Evolutionary conservation across 1,140 invertebrate species (phyloP).

Genomic region (Hyphantria cunea): DNA sequence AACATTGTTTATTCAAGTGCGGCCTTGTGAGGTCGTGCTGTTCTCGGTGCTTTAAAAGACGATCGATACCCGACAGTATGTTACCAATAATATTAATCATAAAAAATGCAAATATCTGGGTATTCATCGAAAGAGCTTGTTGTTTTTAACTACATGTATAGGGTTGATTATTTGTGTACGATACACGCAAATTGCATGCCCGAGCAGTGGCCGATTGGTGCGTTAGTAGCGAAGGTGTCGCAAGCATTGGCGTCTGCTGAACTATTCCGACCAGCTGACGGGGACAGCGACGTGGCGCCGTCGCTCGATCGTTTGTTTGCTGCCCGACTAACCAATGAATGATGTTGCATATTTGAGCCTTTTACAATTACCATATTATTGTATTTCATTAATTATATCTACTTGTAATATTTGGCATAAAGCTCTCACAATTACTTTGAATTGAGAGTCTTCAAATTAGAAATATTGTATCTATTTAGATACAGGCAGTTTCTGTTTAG

Average conservation of each 20-base stretch:
- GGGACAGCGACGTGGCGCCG: conserved; percentile 46
- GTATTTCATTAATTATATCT: conserved; percentile 14
- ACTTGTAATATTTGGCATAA: conserved; percentile 25
- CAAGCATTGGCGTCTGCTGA: conserved; percentile 60
- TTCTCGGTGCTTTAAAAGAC: conserved; percentile 24
- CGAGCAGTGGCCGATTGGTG: conserved; percentile 51
- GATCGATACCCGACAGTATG: conserved; percentile 19
- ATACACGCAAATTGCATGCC: conserved; percentile 59
- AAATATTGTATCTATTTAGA: conserved; percentile 11
- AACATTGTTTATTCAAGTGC: conserved; percentile 63
- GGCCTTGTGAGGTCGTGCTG: conserved; percentile 61
- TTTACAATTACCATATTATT: conserved; percentile 15
- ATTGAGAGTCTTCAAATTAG: background rate
- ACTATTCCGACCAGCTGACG: conserved; percentile 57
- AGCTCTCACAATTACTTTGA: conserved; percentile 4
- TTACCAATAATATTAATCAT: conserved; percentile 16
- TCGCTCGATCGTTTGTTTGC: conserved; percentile 27
- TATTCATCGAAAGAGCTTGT: conserved; percentile 11
- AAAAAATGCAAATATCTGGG: conserved; percentile 1
- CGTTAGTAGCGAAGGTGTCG: conserved; percentile 46
- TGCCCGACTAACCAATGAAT: conserved; percentile 19
- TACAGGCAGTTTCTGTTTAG: background rate
- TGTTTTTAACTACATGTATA: conserved; percentile 1
- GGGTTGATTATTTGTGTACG: background rate
- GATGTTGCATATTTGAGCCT: conserved; percentile 16